phyloP scores from a whole-genome alignment of 2,888 invertebrate species.

The Tortricodes alternella region DNA sequence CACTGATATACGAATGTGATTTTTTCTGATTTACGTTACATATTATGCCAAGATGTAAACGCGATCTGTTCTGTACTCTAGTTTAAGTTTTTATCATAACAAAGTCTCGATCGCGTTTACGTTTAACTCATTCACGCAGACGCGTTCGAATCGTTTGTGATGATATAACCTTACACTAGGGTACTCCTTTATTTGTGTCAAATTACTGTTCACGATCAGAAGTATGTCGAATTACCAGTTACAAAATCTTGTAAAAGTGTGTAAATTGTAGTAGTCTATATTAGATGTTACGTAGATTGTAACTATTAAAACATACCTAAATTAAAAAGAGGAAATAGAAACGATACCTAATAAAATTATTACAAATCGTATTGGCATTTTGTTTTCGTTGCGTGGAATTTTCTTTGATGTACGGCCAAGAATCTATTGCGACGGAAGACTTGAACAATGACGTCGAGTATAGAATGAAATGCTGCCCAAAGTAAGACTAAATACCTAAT shows the following conservation, averaged over 20 bases:
- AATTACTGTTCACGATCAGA: constrained; percentile 34
- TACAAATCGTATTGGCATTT: constrained; percentile 57
- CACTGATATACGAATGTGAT: not conserved
- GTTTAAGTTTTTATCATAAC: no score
- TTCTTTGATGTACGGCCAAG: constrained; percentile 7
- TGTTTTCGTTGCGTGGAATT: constrained; percentile 36
- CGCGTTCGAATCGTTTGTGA: no score
- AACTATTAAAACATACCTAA: constrained; percentile 67
- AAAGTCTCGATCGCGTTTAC: no score
- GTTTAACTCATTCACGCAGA: no score
- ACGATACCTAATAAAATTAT: constrained; percentile 67
- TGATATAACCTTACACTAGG: no score
- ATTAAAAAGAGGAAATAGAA: constrained; percentile 64
- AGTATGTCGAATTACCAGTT: constrained; percentile 63
- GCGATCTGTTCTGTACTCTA: constrained; percentile 9
- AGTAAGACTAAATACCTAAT: no score
- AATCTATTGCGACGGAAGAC: constrained; percentile 6
- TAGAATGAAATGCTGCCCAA: not conserved
- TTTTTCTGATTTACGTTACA: no score
- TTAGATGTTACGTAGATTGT: constrained; percentile 79
- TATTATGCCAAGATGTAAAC: constrained; percentile 12
- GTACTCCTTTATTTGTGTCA: constrained; percentile 32
- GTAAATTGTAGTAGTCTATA: constrained; percentile 76
- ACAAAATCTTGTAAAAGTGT: constrained; percentile 74
- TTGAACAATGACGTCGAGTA: no score